phyloP scores from a whole-genome alignment of 2,888 invertebrate species.

The Pemphredon lugubris region DNA sequence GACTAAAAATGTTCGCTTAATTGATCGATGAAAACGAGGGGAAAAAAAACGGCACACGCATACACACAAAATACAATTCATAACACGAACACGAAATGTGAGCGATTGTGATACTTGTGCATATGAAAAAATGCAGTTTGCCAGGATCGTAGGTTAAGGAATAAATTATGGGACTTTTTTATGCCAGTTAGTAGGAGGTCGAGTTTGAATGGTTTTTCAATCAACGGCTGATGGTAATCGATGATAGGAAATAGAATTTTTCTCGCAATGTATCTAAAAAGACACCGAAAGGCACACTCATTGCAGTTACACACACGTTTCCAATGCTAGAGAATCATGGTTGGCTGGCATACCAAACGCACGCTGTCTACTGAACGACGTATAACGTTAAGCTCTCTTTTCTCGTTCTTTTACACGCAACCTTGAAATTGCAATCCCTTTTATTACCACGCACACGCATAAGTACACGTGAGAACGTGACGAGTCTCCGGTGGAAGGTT shows the following conservation, averaged over 20 bases:
- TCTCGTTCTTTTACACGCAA: slow-evolving; percentile 14
- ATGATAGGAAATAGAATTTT: slow-evolving; percentile 41
- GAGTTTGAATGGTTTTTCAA: slow-evolving; percentile 53
- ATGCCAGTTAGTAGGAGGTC: slow-evolving; percentile 58
- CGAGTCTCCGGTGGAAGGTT: not conserved
- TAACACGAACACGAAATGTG: slow-evolving; percentile 45
- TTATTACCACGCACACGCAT: slow-evolving; percentile 17
- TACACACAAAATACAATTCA: slow-evolving; percentile 46
- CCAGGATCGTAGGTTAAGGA: slow-evolving; percentile 57
- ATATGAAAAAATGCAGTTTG: slow-evolving; percentile 47
- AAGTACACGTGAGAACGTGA: not conserved
- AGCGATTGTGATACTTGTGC: slow-evolving; percentile 65
- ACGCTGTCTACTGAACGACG: slow-evolving; percentile 46
- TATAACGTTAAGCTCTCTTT: slow-evolving; percentile 31
- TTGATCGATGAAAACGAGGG: not conserved
- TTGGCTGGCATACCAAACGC: slow-evolving; percentile 47
- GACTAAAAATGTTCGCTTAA: slow-evolving; percentile 19
- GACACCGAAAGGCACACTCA: slow-evolving; percentile 17
- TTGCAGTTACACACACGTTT: slow-evolving; percentile 22
- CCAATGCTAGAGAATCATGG: slow-evolving; percentile 36
- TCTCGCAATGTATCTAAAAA: slow-evolving; percentile 44
- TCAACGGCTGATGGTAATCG: slow-evolving; percentile 31
- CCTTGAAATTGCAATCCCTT: slow-evolving; percentile 43
- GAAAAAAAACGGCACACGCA: slow-evolving; percentile 11
- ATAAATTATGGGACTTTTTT: slow-evolving; percentile 63